These are phyloP conservation scores for Autographa pulchrina DNA, from an alignment of 2,888 invertebrate species.

Conservation along the genomic window DNA sequence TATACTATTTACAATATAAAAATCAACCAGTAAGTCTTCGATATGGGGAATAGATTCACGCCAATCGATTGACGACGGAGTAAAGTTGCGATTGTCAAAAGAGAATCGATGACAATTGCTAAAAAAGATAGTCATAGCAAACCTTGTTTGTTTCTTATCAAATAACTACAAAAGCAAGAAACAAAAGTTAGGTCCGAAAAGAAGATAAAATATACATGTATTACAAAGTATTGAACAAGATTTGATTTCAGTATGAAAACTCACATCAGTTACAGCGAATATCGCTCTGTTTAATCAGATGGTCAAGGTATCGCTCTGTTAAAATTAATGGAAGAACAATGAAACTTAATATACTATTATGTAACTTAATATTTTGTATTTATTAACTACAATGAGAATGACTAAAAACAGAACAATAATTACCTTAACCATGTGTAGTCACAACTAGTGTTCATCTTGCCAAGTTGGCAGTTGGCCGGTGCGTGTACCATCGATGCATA, in stretches of 20 bases:
- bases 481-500: slow-evolving; percentile 59
- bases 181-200: slow-evolving; percentile 64
- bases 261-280: slow-evolving; percentile 68
- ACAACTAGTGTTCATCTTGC: slow-evolving; percentile 64
- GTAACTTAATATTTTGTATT: slow-evolving; percentile 74
- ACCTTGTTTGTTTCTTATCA: slow-evolving; percentile 34
- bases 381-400: slow-evolving; percentile 68
- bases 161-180: slow-evolving; percentile 61
- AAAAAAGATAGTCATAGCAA: slow-evolving; percentile 36
- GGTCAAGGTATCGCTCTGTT: slow-evolving; percentile 68
- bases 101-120: slow-evolving; percentile 44
- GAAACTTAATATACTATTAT: slow-evolving; percentile 77
- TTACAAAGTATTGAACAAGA: slow-evolving; percentile 69
- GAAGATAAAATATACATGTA: slow-evolving; percentile 65
- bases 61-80: slow-evolving; percentile 54
- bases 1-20: slow-evolving; percentile 81
- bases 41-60: slow-evolving; percentile 55
- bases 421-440: slow-evolving; percentile 71
- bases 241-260: slow-evolving; percentile 69
- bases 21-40: slow-evolving; percentile 72
- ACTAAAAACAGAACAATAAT: slow-evolving; percentile 71
- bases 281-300: slow-evolving; percentile 50
- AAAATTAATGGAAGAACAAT: slow-evolving; percentile 83
- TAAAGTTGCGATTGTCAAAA: slow-evolving; percentile 52
- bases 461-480: slow-evolving; percentile 75